Conservation (phyloP, 2,888 invertebrate genomes). For the Malthinus seriepunctatus region DNA sequence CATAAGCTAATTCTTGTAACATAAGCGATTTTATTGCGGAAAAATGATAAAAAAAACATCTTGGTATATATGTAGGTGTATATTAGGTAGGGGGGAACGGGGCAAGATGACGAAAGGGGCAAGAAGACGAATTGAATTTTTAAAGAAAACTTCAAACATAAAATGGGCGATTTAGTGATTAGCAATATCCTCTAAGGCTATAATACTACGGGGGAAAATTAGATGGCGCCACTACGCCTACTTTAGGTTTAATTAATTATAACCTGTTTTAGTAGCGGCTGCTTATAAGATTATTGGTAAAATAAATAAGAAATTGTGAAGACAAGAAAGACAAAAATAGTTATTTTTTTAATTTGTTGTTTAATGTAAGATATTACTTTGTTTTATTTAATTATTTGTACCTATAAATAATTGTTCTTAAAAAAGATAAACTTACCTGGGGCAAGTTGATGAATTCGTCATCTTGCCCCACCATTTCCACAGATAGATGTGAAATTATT, state of each 20-base stretch:
- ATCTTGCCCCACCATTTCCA: constrained; percentile 21
- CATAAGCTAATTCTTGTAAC: no score
- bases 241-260: background rate
- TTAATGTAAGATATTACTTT: background rate
- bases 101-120: background rate
- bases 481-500: background rate
- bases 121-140: background rate
- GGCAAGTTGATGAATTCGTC: constrained; percentile 27
- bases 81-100: background rate
- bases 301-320: background rate
- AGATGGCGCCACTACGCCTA: background rate
- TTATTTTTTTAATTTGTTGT: background rate
- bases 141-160: background rate
- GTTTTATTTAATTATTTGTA: background rate
- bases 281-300: background rate
- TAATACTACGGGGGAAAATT: background rate
- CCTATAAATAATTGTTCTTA: background rate
- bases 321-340: background rate
- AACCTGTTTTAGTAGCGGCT: background rate
- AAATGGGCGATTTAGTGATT: background rate
- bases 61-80: no score
- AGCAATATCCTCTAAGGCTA: background rate
- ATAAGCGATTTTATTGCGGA: no score
- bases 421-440: constrained; percentile 6
- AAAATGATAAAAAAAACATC: no score